phyloP scores from a whole-genome alignment of 1,140 invertebrate species.

The Phenacoccus solenopsis region DNA sequence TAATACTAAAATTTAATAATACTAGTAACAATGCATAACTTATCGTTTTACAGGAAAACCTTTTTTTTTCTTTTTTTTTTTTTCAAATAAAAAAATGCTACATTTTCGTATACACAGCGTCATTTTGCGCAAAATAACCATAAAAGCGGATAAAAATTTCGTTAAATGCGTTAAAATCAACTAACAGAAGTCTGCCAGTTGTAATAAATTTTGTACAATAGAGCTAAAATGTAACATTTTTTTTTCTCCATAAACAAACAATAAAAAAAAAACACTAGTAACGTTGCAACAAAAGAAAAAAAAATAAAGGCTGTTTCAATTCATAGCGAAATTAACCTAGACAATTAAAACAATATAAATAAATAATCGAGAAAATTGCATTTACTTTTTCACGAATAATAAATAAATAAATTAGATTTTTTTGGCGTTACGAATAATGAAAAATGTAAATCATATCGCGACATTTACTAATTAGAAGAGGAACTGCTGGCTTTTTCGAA shows the following conservation, averaged over 20 bases:
- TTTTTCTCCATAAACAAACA: too few species aligned
- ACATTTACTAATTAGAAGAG: background rate
- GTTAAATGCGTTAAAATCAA: background rate
- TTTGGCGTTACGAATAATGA: background rate
- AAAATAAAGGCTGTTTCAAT: background rate
- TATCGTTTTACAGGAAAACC: background rate
- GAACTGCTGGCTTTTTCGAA: conserved; percentile 6
- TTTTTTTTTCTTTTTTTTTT: too few species aligned
- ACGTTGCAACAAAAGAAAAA: background rate
- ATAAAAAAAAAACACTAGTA: background rate
- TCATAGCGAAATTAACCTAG: too few species aligned
- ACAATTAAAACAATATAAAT: too few species aligned
- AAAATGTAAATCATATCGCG: background rate
- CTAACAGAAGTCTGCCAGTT: too few species aligned
- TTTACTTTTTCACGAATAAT: background rate
- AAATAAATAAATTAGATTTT: too few species aligned
- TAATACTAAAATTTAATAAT: conserved; percentile 4
- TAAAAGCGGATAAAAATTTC: background rate
- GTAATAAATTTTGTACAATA: too few species aligned
- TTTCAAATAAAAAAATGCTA: background rate
- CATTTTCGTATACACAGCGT: background rate
- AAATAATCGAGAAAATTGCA: background rate
- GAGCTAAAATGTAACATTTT: too few species aligned
- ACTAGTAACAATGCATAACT: background rate
- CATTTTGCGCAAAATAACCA: background rate